A percentile compares a stretch with the other conserved stretches of the same genome.
Conservation (phyloP, 2,113 vertebrate species). For the Sander vitreus region DNA sequence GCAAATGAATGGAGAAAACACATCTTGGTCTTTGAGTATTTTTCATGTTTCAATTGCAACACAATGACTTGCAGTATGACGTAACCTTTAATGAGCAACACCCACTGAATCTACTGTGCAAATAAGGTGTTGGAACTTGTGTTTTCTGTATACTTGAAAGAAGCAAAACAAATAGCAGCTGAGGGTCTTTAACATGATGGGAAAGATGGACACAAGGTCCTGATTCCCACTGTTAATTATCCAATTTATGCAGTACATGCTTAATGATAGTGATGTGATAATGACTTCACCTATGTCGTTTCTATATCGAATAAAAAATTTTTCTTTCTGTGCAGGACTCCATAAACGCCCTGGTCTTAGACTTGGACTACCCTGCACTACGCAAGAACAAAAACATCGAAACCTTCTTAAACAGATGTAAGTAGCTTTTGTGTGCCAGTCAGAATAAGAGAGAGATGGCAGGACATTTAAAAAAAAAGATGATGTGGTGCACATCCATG, state of each 20-base stretch:
- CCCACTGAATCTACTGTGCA: neutral
- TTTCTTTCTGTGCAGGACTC: slow-evolving; percentile 88
- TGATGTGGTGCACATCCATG: no score
- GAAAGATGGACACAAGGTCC: neutral
- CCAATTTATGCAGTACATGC: neutral
- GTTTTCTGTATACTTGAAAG: neutral
- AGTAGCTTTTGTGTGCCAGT: slow-evolving; percentile 78
- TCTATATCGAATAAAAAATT: neutral
- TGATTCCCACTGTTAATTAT: neutral
- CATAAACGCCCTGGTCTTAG: slow-evolving; percentile 96
- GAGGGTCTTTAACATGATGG: neutral
- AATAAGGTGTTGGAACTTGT: neutral
- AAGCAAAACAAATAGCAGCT: neutral
- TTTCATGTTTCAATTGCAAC: neutral
- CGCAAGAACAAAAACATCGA: slow-evolving; percentile 99
- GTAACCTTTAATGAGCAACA: neutral
- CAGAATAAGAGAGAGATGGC: neutral
- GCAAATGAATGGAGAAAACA: neutral
- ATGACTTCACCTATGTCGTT: neutral
- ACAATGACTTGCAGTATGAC: neutral
- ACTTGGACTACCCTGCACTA: slow-evolving; percentile 96
- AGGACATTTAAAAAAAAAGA: no score
- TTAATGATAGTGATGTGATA: neutral
- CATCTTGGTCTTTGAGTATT: neutral
- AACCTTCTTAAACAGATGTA: slow-evolving; percentile 98